A percentile compares a stretch with the other conserved stretches of the same genome.
Conservation (phyloP, 2,888 invertebrate genomes). For the Athrips mouffetella region DNA sequence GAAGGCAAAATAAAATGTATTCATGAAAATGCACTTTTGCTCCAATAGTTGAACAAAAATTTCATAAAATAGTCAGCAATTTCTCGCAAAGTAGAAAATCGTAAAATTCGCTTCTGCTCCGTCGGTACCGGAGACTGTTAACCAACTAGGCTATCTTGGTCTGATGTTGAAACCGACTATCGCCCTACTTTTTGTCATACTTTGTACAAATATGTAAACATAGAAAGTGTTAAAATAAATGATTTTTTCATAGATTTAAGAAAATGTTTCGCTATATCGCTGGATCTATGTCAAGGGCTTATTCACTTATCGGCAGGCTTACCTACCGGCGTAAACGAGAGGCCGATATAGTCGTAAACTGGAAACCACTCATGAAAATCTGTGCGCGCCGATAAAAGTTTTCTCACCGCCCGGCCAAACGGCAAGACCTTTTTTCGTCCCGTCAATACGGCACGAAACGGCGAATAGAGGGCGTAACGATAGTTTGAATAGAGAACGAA, state of each 20-base stretch:
- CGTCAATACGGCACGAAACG: slow-evolving; percentile 58
- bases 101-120: no score
- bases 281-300: slow-evolving; percentile 2
- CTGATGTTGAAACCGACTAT: no score
- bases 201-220: no score
- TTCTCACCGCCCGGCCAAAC: slow-evolving; percentile 44
- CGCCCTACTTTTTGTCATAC: no score
- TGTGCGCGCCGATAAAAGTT: slow-evolving; percentile 46
- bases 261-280: slow-evolving; percentile 3
- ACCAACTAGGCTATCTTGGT: no score
- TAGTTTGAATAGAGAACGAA: slow-evolving; percentile 69
- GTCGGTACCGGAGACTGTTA: no score
- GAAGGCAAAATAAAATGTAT: no score
- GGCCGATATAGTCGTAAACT: slow-evolving; percentile 39
- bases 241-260: neutral
- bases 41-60: no score
- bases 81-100: no score
- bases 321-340: slow-evolving; percentile 13
- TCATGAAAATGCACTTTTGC: no score
- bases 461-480: slow-evolving; percentile 62
- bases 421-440: slow-evolving; percentile 53
- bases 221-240: no score
- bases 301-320: slow-evolving; percentile 11
- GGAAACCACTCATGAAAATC: slow-evolving; percentile 42
- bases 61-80: no score